Evolutionary conservation across 1,140 invertebrate genomes (phyloP).

Genomic region (Papilio helenus): DNA sequence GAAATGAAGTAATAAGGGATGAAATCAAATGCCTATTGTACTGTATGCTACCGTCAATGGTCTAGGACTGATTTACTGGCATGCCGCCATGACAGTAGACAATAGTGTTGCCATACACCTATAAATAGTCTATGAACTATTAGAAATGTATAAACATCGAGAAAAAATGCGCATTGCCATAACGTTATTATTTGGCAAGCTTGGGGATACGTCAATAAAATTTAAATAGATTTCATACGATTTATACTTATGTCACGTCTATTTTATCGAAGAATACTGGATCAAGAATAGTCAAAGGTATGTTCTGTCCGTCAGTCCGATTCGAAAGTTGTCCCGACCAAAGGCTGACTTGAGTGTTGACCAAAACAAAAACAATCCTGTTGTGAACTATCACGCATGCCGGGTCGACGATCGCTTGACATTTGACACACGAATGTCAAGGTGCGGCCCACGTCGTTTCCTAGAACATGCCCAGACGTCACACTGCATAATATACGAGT

Average conservation of each 20-base stretch:
- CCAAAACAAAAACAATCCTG: slow-evolving; percentile 57
- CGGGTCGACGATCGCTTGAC: slow-evolving; percentile 69
- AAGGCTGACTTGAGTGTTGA: slow-evolving; percentile 38
- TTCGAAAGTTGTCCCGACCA: slow-evolving; percentile 49
- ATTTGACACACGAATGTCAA: slow-evolving; percentile 81
- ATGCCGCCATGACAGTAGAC: too few species aligned
- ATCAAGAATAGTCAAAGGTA: slow-evolving; percentile 33
- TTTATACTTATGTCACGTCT: neutral
- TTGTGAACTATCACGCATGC: slow-evolving; percentile 59
- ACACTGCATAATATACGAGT: slow-evolving; percentile 34
- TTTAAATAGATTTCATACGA: neutral
- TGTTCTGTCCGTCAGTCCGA: slow-evolving; percentile 9
- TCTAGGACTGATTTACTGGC: too few species aligned
- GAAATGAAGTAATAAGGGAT: too few species aligned
- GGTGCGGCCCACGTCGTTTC: slow-evolving; percentile 56
- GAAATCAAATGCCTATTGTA: too few species aligned
- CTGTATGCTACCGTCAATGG: too few species aligned
- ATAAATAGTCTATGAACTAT: too few species aligned
- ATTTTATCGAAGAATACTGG: slow-evolving; percentile 39
- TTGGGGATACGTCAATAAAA: neutral
- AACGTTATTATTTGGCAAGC: too few species aligned
- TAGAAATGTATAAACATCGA: too few species aligned
- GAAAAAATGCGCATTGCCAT: too few species aligned
- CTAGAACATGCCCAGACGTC: slow-evolving; percentile 45
- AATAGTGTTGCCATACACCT: too few species aligned